phyloP scores from a whole-genome alignment of 2,888 invertebrate genomes.

The Aricia artaxerxes region DNA sequence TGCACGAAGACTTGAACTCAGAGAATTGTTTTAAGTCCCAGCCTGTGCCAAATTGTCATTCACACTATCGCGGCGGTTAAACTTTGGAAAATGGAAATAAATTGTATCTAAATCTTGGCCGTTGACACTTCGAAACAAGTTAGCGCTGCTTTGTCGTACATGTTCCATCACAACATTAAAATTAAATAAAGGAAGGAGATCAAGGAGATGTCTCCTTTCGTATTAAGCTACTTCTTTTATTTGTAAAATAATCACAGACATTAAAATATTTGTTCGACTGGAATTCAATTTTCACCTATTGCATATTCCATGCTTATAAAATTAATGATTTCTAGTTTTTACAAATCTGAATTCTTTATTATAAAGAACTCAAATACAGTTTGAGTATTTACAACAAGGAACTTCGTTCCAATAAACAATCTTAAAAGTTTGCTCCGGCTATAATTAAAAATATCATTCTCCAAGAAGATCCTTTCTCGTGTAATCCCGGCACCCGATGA shows the following conservation, averaged over 20 bases:
- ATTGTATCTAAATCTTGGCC: constrained; percentile 16
- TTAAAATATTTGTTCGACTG: too few relatives aligned
- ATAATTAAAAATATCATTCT: not conserved
- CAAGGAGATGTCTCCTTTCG: not conserved
- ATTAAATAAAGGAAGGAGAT: not conserved
- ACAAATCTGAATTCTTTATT: not conserved
- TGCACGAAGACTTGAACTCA: not conserved
- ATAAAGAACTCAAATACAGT: not conserved
- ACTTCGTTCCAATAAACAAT: not conserved
- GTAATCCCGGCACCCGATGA: not conserved
- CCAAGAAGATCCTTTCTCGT: not conserved
- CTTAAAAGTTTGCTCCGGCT: not conserved
- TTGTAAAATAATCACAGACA: not conserved
- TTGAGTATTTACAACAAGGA: not conserved
- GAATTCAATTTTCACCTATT: too few relatives aligned
- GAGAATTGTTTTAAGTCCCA: not conserved
- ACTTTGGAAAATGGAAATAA: constrained; percentile 8
- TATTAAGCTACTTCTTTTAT: not conserved
- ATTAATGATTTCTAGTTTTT: too few relatives aligned
- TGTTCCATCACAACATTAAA: not conserved
- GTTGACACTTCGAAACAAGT: constrained; percentile 5
- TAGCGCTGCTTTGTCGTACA: not conserved
- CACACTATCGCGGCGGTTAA: constrained; percentile 2
- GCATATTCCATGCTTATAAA: too few relatives aligned
- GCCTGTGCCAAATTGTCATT: constrained; percentile 26